These are phyloP conservation scores for Mesoclemmys tuberculata DNA, from an alignment of 2,113 vertebrate genomes.

Conservation along the genomic window DNA sequence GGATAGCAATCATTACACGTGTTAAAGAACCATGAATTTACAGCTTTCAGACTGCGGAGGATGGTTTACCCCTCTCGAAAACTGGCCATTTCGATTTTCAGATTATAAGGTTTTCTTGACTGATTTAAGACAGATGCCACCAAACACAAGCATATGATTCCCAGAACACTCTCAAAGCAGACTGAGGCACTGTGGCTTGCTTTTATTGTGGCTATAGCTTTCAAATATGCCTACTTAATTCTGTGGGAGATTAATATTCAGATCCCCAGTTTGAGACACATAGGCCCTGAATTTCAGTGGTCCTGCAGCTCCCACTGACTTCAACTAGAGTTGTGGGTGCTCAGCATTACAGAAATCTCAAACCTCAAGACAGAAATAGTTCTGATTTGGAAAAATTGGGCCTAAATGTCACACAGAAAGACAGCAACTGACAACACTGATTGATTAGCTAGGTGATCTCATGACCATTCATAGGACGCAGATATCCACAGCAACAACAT, in stretches of 20 bases:
- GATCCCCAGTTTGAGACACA: accelerated
- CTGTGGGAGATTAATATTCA: not conserved
- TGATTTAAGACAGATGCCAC: not conserved
- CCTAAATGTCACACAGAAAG: not conserved
- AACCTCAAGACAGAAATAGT: not conserved
- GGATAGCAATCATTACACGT: not conserved
- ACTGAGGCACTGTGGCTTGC: not conserved
- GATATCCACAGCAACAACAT: not conserved
- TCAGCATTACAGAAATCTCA: not conserved
- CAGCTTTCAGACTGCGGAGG: not conserved
- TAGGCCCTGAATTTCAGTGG: not conserved
- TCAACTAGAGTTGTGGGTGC: not conserved
- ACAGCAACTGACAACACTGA: not conserved
- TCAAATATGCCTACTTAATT: not conserved
- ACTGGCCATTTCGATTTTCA: not conserved
- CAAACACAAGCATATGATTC: not conserved
- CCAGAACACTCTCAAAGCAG: not conserved
- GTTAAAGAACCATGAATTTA: not conserved
- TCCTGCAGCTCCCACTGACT: not conserved
- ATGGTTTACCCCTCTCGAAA: not conserved
- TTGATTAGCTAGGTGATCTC: not conserved
- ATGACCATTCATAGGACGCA: accelerated
- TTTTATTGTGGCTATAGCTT: not conserved
- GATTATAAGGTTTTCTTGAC: not conserved
- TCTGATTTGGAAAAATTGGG: not conserved